Base-by-base conservation (phyloP, 1,140 invertebrate genomes). In the Drosophila virilis region DNA sequence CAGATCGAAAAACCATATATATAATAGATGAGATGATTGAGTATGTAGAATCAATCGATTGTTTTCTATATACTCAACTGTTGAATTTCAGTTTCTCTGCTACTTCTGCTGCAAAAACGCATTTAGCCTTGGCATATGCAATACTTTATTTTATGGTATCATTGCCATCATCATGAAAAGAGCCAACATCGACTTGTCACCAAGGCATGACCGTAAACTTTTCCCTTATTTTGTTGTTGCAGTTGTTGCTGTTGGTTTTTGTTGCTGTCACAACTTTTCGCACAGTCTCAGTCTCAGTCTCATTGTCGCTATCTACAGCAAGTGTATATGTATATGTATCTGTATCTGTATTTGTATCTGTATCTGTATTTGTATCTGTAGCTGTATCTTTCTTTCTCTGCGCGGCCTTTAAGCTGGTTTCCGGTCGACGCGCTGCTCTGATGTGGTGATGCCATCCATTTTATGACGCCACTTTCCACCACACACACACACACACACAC, bases 351-450 rank as follows among this genome's bases (percentile, higher is more conserved):
- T 10, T 22, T 28, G 22, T 28, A 28, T 28, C 5, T 42, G 40
- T 48, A 9, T 6, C 46, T 28, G 9, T 48, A 9, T 6, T 22
- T 28, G 9, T 10, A 22, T 48, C 46, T 48, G 46, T 8, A 9
- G 38, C 46, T 28, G 22, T 28, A 28, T 28, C 22, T 70, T 17
- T 55, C 59, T 57, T 57, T 54, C 33, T 77, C 65, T 52, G 74
- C 59, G 74, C 86, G 83, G 82, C 82, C 82, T 88, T 88, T 86
- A 79, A 86, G 82, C 82, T 88, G 65, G 65, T 85, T 85, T 85
- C 81, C 81, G 81, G 35, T 77, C 74, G 73, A 85, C 70, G 70
- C 82, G 74, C 50, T 72, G 77, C 64, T 66, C 35, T 55, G 54
- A 17, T 74, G 37, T 61, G 64, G 48, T 81, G 82, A 82, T 77